These are phyloP conservation scores for Trachelus iudaicus DNA, from an alignment of 2,888 invertebrate species.

Conservation along the genomic window DNA sequence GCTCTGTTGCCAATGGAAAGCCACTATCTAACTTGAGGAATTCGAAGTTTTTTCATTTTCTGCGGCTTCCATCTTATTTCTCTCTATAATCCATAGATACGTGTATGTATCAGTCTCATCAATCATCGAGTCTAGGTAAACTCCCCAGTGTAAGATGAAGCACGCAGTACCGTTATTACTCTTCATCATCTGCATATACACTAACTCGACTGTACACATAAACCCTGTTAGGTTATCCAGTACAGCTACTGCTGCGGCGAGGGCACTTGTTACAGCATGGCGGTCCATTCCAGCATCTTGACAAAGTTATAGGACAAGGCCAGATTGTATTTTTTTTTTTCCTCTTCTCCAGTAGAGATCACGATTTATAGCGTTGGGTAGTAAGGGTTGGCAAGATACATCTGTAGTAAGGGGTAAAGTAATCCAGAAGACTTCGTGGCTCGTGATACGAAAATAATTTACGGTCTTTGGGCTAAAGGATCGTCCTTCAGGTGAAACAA, in stretches of 20 bases:
- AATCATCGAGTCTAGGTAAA: not conserved
- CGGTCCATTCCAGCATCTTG: not conserved
- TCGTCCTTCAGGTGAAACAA: not conserved
- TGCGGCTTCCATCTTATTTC: not conserved
- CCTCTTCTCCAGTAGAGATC: not conserved
- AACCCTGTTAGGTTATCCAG: slow-evolving; percentile 11
- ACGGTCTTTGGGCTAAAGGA: not conserved
- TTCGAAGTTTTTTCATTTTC: not conserved
- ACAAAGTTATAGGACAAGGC: not conserved
- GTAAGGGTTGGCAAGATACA: not conserved
- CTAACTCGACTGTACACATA: slow-evolving; percentile 18
- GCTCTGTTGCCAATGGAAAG: not conserved
- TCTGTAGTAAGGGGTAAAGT: not conserved
- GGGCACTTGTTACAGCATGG: not conserved
- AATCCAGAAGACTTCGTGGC: not conserved
- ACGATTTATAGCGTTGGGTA: not conserved
- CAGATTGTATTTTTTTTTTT: not conserved
- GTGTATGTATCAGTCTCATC: not conserved
- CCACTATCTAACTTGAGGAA: not conserved
- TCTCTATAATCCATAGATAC: not conserved
- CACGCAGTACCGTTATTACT: slow-evolving; percentile 19
- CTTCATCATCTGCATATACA: slow-evolving; percentile 23
- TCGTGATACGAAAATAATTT: not conserved
- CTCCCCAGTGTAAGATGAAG: slow-evolving; percentile 3
- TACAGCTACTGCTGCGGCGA: not conserved